Evolutionary conservation across 2,797 vertebrate genomes (phyloP), one percentile per base, ranked within the genome.

Genomic region (Yasuhikotakia modesta): DNA sequence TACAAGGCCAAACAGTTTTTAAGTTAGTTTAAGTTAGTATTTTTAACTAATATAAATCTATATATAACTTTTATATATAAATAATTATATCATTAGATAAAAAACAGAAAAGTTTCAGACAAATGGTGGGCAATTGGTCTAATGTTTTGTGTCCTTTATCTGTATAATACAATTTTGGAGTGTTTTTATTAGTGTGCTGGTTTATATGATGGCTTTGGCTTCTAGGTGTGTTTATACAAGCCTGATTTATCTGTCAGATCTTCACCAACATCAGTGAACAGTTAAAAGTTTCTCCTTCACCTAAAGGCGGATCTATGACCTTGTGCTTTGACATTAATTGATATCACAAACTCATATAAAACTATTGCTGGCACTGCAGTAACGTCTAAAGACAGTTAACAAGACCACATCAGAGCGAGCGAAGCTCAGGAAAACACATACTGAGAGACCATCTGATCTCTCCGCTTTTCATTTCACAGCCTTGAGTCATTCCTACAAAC

Each of bases 401-500:
- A 70, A 73, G 79, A 71, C 84, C 81, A 83, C 81, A 83, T 81
- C 73, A 79, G 70, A 74, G 61, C 10, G 22, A 64, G 35, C 58
- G 30, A 73, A 79, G 35, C 55, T 21, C 52, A 32, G 63, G 73
- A 68, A 73, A 81, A 76, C 35, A 63, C 78, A 79, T 63, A 57
- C 71, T 66, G 78, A 69, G 70, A 79, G 69, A 70, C 80, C 80
- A 48, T 60, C 39, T 73, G 64, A 70, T 22, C 55, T 11, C 17
- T 69, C 27, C 12, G 61, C 55, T 79, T 79, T 84, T 81, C 45
- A 63, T 79, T 74, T 72, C 63, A 66, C 48, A 35, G 64, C 76
- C 76, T 81, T 81, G 84, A 81, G 70, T 78, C 58, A 66, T 61
- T 85, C 55, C 65, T 55, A 77, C 69, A 81, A 70, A 64, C 58